Percentiles rank a stretch among this genome's conserved stretches.
phyloP scores from a whole-genome alignment of 1,140 invertebrate genomes.

The Dysdera silvatica region DNA sequence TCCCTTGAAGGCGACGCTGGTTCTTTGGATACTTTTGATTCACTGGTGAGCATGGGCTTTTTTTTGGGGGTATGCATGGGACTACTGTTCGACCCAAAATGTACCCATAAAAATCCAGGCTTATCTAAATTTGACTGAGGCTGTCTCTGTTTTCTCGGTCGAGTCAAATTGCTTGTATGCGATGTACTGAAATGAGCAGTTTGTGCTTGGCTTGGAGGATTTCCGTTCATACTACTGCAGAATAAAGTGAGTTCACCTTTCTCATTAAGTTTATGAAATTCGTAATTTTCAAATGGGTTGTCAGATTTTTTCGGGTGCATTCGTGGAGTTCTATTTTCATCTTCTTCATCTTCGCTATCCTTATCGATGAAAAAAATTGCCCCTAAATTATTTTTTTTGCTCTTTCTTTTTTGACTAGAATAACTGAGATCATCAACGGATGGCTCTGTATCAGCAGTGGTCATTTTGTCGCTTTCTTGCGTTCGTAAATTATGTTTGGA shows the following conservation, averaged over 20 bases:
- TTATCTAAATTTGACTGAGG: conserved; percentile 20
- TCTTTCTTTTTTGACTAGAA: too few species aligned
- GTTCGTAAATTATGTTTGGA: too few species aligned
- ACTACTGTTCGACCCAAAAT: conserved; percentile 23
- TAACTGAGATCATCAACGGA: too few species aligned
- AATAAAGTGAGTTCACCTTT: conserved; percentile 24
- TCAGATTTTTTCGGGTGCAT: not conserved
- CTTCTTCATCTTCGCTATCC: not conserved
- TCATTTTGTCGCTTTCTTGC: too few species aligned
- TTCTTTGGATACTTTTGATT: too few species aligned
- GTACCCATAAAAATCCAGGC: conserved; percentile 22
- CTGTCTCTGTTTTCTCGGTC: not conserved
- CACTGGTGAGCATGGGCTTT: conserved; percentile 16
- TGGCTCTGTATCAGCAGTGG: too few species aligned
- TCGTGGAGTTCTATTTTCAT: not conserved
- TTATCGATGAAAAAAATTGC: too few species aligned
- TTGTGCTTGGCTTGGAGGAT: not conserved
- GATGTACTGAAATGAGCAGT: not conserved
- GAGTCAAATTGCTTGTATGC: not conserved
- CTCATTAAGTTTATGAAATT: conserved; percentile 4
- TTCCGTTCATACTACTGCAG: conserved; percentile 8
- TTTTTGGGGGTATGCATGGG: conserved; percentile 12
- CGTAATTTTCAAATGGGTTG: conserved; percentile 17
- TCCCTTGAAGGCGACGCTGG: too few species aligned
- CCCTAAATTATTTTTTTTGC: too few species aligned